phyloP scores from a whole-genome alignment of 2,888 invertebrate genomes.

The Agonum fuliginosum region DNA sequence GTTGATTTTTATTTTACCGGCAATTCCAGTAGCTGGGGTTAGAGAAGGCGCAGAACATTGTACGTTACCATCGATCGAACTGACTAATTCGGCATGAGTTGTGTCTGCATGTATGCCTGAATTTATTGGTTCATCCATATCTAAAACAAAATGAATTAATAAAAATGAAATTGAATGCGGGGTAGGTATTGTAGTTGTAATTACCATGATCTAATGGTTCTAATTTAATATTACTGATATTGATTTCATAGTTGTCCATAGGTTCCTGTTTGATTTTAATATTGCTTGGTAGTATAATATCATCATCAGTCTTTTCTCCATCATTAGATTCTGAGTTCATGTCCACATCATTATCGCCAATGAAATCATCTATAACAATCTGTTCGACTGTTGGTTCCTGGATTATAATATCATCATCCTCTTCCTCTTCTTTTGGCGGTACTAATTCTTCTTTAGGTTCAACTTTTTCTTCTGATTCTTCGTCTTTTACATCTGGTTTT shows the following conservation, averaged over 20 bases:
- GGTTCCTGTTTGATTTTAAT: constrained; percentile 76
- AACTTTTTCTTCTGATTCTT: constrained; percentile 64
- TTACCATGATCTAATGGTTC: constrained; percentile 81
- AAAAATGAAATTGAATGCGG: constrained; percentile 44
- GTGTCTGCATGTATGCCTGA: constrained; percentile 71
- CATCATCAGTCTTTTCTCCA: constrained; percentile 59
- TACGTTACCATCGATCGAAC: constrained; percentile 86
- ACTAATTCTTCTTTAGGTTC: constrained; percentile 62
- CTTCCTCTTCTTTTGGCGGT: constrained; percentile 69
- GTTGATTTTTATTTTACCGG: constrained; percentile 86
- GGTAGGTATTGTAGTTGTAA: constrained; percentile 56
- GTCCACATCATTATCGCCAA: constrained; percentile 77
- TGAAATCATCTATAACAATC: constrained; percentile 79
- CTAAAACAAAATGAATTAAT: constrained; percentile 19
- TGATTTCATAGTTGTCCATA: constrained; percentile 74
- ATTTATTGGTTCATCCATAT: constrained; percentile 26
- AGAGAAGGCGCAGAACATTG: constrained; percentile 70
- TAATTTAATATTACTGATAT: constrained; percentile 78
- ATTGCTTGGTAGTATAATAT: constrained; percentile 61
- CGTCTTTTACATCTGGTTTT: constrained; percentile 58
- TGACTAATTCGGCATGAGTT: constrained; percentile 76
- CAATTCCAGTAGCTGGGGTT: constrained; percentile 65
- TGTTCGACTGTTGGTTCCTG: constrained; percentile 81
- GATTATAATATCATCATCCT: constrained; percentile 82
- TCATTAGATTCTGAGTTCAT: constrained; percentile 68